Evolutionary conservation across 2,797 vertebrate genomes (phyloP).

Genomic region (Parambassis ranga): DNA sequence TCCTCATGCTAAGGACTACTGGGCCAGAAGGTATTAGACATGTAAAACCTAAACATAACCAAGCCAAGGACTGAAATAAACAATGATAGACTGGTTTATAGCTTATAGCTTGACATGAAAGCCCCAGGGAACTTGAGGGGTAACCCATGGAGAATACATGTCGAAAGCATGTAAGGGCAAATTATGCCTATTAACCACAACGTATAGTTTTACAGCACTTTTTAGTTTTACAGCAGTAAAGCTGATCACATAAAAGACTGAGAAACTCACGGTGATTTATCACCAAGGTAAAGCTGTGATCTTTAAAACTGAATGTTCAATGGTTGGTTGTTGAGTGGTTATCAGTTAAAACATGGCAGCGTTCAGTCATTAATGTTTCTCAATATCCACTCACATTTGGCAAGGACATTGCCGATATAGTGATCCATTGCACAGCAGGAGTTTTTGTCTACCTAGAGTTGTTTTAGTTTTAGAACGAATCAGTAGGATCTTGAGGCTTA

Average conservation of each 20-base stretch:
- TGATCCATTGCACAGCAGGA: too few relatives aligned
- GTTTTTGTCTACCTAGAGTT: too few relatives aligned
- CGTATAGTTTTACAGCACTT: slow-evolving; percentile 10
- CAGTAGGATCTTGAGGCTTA: too few relatives aligned
- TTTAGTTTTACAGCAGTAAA: slow-evolving; percentile 18
- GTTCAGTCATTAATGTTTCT: too few relatives aligned
- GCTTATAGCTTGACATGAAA: slow-evolving; percentile 20
- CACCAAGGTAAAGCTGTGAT: too few relatives aligned
- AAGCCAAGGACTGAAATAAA: slow-evolving; percentile 17
- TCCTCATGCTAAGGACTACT: slow-evolving; percentile 10
- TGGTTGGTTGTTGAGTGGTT: too few relatives aligned
- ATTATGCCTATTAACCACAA: slow-evolving; percentile 15
- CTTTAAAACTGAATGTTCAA: too few relatives aligned
- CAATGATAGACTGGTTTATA: slow-evolving; percentile 25
- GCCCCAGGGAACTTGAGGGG: slow-evolving; percentile 14
- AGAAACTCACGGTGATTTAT: too few relatives aligned
- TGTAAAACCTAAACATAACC: slow-evolving; percentile 19
- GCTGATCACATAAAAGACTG: slow-evolving; percentile 5
- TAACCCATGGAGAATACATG: slow-evolving; percentile 37
- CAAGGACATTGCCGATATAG: too few relatives aligned
- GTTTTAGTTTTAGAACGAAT: too few relatives aligned
- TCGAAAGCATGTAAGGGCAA: slow-evolving; percentile 9
- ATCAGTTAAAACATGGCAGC: too few relatives aligned
- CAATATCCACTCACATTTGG: too few relatives aligned
- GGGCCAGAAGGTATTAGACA: slow-evolving; percentile 10